These are phyloP conservation scores for Phrynosoma platyrhinos DNA, from an alignment of 2,113 vertebrate species.

Conservation along the genomic window DNA sequence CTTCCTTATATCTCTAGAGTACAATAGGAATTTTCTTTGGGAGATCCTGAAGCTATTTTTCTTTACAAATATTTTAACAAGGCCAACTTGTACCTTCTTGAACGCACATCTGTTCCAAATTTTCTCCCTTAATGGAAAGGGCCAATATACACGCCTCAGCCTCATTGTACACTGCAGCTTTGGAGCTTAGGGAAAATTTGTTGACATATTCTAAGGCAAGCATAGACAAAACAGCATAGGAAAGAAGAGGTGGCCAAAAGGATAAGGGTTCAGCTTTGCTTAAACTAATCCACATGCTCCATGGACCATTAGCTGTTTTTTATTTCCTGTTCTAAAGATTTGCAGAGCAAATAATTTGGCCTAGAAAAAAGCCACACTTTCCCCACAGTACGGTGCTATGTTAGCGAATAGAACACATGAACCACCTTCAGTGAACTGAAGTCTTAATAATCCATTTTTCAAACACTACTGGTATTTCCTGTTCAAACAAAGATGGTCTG, in stretches of 20 bases:
- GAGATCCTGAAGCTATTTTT: constrained; percentile 85
- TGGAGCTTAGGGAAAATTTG: constrained; percentile 72
- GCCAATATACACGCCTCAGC: constrained; percentile 42
- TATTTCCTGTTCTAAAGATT: constrained; percentile 92
- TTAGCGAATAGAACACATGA: constrained; percentile 74
- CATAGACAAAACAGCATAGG: constrained; percentile 80
- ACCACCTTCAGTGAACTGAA: constrained; percentile 68
- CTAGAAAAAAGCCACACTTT: constrained; percentile 78
- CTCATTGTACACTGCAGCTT: constrained; percentile 42
- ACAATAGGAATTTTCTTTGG: constrained; percentile 50
- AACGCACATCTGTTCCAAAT: constrained; percentile 86
- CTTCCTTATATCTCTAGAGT: constrained; percentile 54
- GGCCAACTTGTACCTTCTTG: constrained; percentile 72
- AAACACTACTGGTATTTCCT: constrained; percentile 74
- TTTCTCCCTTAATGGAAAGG: constrained; percentile 50
- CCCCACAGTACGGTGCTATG: constrained; percentile 70
- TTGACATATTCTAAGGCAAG: constrained; percentile 70
- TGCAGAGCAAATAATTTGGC: constrained; percentile 83
- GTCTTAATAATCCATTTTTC: constrained; percentile 75
- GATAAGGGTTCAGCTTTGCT: constrained; percentile 62
- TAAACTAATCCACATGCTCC: constrained; percentile 88
- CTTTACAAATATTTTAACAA: constrained; percentile 87
- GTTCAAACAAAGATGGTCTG: constrained; percentile 70
- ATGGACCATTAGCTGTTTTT: constrained; percentile 86
- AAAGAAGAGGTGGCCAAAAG: constrained; percentile 73